phyloP scores from a whole-genome alignment of 2,113 vertebrate species.

The Lagopus muta region DNA sequence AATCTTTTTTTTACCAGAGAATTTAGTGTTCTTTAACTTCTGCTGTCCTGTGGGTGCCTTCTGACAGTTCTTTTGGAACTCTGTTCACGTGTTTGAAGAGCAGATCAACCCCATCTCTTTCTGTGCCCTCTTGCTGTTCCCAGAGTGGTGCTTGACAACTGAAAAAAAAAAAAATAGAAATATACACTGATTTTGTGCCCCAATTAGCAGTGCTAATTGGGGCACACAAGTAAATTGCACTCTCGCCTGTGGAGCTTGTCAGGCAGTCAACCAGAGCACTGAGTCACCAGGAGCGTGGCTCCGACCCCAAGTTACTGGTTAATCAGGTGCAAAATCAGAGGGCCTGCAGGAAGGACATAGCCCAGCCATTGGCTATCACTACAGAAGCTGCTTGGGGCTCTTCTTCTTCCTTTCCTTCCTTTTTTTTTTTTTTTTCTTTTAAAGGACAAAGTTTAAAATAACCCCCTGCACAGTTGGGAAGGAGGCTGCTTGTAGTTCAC shows the following conservation, averaged over 20 bases:
- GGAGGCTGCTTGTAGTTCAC: not conserved
- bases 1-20: too few species aligned
- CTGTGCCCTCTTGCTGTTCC: slow-evolving; percentile 4
- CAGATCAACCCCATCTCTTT: not conserved
- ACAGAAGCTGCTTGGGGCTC: slow-evolving; percentile 16
- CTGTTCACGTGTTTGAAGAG: not conserved
- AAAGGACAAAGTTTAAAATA: not conserved
- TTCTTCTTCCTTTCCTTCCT: not conserved
- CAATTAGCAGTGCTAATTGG: slow-evolving; percentile 86
- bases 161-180: not conserved
- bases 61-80: rapidly evolving
- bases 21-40: not conserved
- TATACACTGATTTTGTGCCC: slow-evolving; percentile 82
- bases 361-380: slow-evolving; percentile 42
- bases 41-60: not conserved
- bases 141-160: slow-evolving; percentile 9
- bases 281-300: slow-evolving; percentile 75
- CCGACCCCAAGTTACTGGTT: slow-evolving; percentile 69
- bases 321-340: slow-evolving; percentile 82
- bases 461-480: not conserved
- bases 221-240: slow-evolving; percentile 81
- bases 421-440: not conserved
- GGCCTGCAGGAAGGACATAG: slow-evolving; percentile 77
- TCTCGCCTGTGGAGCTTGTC: slow-evolving; percentile 83
- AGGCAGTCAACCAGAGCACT: slow-evolving; percentile 81